Base-by-base conservation (phyloP, 1,140 invertebrate species). In the Bombus consobrinus region DNA sequence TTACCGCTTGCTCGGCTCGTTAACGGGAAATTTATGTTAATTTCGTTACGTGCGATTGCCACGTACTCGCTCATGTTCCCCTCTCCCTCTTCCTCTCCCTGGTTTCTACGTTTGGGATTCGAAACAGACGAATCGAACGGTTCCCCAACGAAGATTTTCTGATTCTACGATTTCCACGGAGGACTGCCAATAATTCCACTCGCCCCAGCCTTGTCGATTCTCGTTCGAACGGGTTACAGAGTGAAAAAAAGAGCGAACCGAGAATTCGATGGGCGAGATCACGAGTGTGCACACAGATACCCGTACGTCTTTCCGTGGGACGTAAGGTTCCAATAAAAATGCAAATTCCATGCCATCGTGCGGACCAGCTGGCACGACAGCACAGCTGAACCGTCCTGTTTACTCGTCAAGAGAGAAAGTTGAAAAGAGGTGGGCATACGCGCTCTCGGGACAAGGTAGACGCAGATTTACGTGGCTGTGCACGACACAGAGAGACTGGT, bases 281-380 rank as follows among this genome's bases (percentile, higher is more conserved):
- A 71, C 88, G 75, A 66, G 87, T 64, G 53, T 73, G 74, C 37
- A 37, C 81, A 78, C 72, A 79, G 85, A 86, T 88, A 83, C 85
- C 82, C 79, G 83, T 53, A 47, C 88, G 73, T 86, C 80, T 87
- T 89, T 84, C 81, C 83, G 83, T 78, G 68, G 90, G 78, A 88
- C 85, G 80, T 83, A 81, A 81, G 89, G 74, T 90, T 74, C 83
- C 91, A 93, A 94, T 94, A 94, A 94, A 94, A 94, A 94, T 94
- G 93, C 92, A 94, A 94, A 94, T 94, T 87, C 87, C 88, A 72
- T 84, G 80, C 64, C 66, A 72, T 53, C 37, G 69, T 78, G 34
- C 76, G 80, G 78, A 75, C 75, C 88, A 83, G 80, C 81, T 82
- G 84, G 53, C 83, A 72, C 76, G 86, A 87, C 89, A 83, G 71